Evolutionary conservation across 2,888 invertebrate species (phyloP), one percentile per base, ranked within the genome.

Genomic region (Clostera curtula): DNA sequence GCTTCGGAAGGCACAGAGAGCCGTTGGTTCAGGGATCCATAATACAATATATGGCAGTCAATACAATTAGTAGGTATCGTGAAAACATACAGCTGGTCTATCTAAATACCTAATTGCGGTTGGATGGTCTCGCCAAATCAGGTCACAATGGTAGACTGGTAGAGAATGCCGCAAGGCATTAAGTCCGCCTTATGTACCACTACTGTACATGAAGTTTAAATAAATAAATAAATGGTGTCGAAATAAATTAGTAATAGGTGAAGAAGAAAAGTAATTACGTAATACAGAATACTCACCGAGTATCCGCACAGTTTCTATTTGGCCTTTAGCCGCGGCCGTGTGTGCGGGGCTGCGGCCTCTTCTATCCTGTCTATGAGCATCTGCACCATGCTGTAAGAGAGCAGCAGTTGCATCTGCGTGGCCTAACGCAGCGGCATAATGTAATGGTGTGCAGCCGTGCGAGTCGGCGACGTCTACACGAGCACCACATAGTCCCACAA

Each of bases 311-410:
- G 95, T 93, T 66, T 95, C 93, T 41, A 95, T 86, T 65, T 98
- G 98, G 0, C 98, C 98, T 70, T 97, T 97, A 4, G 97, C 94
- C 30, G 97, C 96, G 1, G 97, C 97, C 52, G 97, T 97, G 56
- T 97, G 95, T 0, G 95, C 95, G 1, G 97, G 95, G 38, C 95
- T 96, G 40, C 97, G 87, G 6, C 97, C 97, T 63, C 96, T 92
- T 26, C 93, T 87, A 64, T 98, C 98, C 67, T 96, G 96, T 8
- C 96, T 88, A 75, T 97, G 96, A 0, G 96, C 90, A 66, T 97
- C 92, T 0, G 97, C 95, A 1, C 95, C 96, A 40, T 94, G 90
- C 35, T 93, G 90, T n/a, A 99, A 82, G 19, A 99, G 83, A 2
- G 95, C 86, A 3, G 93, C 90, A 0, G 97, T 96, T 9, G 97